Conservation (phyloP, 2,797 vertebrate genomes). For the Tauraco hartlaubi region DNA sequence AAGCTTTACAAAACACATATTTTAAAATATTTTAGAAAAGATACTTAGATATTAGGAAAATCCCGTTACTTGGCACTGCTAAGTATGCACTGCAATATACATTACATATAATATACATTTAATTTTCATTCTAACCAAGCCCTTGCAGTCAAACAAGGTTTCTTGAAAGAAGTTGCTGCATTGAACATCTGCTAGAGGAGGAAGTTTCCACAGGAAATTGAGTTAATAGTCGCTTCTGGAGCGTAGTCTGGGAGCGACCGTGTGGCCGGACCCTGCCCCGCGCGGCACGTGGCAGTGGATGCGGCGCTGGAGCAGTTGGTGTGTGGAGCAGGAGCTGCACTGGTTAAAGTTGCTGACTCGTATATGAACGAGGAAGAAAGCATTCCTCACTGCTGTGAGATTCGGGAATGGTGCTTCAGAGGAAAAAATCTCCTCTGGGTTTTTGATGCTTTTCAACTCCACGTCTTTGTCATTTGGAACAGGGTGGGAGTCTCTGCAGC, state of each 20-base stretch:
- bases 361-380: background rate
- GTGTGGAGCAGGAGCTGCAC: background rate
- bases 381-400: background rate
- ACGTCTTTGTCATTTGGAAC: background rate
- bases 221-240: background rate
- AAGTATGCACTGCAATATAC: background rate
- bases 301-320: background rate
- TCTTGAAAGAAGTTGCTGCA: background rate
- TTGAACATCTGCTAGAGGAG: constrained; percentile 9
- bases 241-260: background rate
- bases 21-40: background rate
- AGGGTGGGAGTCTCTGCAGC: background rate
- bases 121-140: background rate
- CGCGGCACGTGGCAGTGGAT: fast-evolving
- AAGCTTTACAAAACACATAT: background rate
- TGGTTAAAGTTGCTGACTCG: fast-evolving
- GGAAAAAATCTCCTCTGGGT: background rate
- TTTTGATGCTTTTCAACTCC: background rate
- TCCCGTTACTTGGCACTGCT: background rate
- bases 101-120: background rate
- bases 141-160: background rate
- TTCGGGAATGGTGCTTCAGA: background rate
- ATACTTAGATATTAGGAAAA: background rate
- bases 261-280: background rate
- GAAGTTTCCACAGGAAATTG: background rate